Evolutionary conservation across 2,113 vertebrate genomes (phyloP), one percentile per base, ranked within the genome.

Genomic region (Menidia beryllina): DNA sequence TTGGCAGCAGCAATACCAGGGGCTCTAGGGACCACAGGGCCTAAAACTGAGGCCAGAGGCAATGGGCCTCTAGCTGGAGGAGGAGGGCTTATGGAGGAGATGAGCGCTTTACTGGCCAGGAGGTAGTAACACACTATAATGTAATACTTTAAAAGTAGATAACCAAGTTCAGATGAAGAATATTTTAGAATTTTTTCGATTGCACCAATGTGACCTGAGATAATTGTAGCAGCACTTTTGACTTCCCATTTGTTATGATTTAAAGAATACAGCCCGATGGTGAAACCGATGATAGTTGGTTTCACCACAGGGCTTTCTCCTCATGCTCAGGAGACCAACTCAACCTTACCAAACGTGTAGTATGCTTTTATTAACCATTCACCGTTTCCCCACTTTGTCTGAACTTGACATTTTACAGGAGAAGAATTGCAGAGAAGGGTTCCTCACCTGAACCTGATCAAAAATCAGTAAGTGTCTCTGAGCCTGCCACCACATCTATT

Each of bases 71-170:
- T 97, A 67, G 89, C 97, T 15, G 93, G 96, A 85, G 94, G 94
- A 71, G 97, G 97, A 51, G 97, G 98, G 20, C 91, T 99, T 19
- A 99, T 99, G 97, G 98, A 99, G 86, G 98, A 99, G 88, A 99
- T 99, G 98, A 99, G 97, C 0, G 98, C 98, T 78, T 93, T 99
- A 83, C 94, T 99, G 92, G 98, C 98, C 88, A 96, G 98, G 92
- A 98, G 98, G 98, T 98, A 82, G 81, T 53, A 50, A 23, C 41
- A 69, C 39, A 38, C 23, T 20, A 62, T 38, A n/a, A n/a, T n/a
- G 41, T 59, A 52, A 26, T 27, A 19, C 1, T 26, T 1, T 17
- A 17, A 10, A 34, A 34, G n/a, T n/a, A n/a, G n/a, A n/a, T n/a
- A n/a, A n/a, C n/a, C n/a, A 30, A 30, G 30, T 30, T 15, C 1